These are phyloP conservation scores for Anhinga rufa DNA, from an alignment of 2,113 vertebrate genomes.

Conservation along the genomic window DNA sequence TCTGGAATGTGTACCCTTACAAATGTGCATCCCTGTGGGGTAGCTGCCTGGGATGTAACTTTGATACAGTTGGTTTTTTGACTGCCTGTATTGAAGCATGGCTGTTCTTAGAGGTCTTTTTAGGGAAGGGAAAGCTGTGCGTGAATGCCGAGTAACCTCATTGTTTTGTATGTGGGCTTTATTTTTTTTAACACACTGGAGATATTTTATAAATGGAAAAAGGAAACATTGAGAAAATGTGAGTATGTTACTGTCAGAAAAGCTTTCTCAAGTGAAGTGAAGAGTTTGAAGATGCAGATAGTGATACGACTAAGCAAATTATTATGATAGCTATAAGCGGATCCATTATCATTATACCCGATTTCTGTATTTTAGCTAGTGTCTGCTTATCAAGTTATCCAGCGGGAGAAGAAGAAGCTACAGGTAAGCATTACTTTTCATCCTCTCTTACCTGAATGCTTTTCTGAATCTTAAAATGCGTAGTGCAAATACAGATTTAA, in stretches of 20 bases:
- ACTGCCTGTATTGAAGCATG: not conserved
- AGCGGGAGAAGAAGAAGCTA: conserved; percentile 93
- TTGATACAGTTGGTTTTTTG: not conserved
- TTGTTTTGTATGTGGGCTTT: not conserved
- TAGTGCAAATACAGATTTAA: not conserved
- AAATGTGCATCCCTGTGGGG: not conserved
- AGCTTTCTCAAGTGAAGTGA: not conserved
- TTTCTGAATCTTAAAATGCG: not conserved
- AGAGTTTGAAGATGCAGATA: not conserved
- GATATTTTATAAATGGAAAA: not conserved
- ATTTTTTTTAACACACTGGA: not conserved
- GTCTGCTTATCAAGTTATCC: conserved; percentile 84
- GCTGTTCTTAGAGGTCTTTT: not conserved
- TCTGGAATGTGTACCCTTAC: not conserved
- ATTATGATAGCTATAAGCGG: not conserved
- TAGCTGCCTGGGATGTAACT: not conserved
- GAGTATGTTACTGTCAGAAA: not conserved
- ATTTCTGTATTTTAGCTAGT: conserved; percentile 80
- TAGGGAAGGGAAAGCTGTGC: not conserved
- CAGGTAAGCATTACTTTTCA: conserved; percentile 76
- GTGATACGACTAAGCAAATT: not conserved
- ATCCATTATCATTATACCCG: not conserved
- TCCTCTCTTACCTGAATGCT: not conserved
- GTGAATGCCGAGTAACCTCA: not conserved
- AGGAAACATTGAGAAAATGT: not conserved